Evolutionary conservation across 2,113 vertebrate genomes (phyloP), one percentile per base, ranked within the genome.

Genomic region (Nothobranchius furzeri): DNA sequence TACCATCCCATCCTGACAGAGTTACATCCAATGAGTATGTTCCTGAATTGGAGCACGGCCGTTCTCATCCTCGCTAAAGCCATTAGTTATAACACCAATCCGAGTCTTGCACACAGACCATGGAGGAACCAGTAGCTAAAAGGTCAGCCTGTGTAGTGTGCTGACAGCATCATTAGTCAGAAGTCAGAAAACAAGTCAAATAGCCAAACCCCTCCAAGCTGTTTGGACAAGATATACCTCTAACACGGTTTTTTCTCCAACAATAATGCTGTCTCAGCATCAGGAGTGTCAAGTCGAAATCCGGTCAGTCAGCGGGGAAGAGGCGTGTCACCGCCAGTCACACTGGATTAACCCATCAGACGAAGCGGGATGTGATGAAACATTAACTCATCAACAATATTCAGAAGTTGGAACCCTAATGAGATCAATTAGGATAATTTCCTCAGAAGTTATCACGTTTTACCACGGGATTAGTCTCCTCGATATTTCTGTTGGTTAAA

Each of bases 101-200:
- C 60, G 50, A 84, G 77, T 65, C 71, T 45, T 70, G 60, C 78
- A 73, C 79, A 86, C 65, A 80, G 63, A 46, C 58, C 66, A 64
- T 8, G 64, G 49, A 71, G 66, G 51, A 82, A 78, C 73, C 82
- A 80, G 85, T 88, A 80, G 87, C 76, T 85, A 85, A 90, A 90
- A 90, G 87, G 89, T 87, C 89, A 89, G 86, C 55, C 71, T 78
- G 78, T 85, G 86, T 84, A 79, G 70, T 80, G 75, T 52, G 83
- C 52, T 89, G 86, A 88, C 87, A 84, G 87, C 76, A 84, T 86
- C 87, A 85, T 90, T 90, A 90, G 76, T 90, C 82, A 89, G 73
- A 77, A 82, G 72, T 83, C 79, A 56, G 75, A 87, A 85, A 82
- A 85, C 37, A 73, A 86, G 69, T 76, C 68, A 70, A 68, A 77